Evolutionary conservation across 2,113 vertebrate genomes (phyloP).

Genomic region (Plotosus lineatus): DNA sequence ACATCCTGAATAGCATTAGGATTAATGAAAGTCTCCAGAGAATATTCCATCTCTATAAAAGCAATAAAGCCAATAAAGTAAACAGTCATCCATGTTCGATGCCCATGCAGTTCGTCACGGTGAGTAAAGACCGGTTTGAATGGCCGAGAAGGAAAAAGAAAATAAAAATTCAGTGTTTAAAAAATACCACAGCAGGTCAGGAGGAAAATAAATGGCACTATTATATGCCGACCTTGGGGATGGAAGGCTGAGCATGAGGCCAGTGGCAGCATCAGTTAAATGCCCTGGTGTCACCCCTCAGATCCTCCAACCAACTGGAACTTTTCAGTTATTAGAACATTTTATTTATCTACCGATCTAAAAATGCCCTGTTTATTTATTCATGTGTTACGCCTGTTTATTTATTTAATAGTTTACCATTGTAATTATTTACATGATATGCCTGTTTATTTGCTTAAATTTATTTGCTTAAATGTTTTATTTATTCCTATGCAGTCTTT

Average conservation of each 20-base stretch:
- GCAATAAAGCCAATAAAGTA: neutral
- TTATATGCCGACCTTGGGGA: conserved; percentile 14
- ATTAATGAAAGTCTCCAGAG: neutral
- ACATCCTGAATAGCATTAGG: neutral
- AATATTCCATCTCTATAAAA: neutral
- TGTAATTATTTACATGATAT: neutral
- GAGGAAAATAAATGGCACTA: conserved; percentile 18
- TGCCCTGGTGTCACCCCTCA: neutral
- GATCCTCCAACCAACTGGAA: neutral
- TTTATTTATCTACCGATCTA: too few species aligned
- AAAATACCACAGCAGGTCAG: conserved; percentile 10
- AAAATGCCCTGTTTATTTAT: neutral
- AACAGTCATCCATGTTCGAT: neutral
- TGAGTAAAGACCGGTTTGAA: neutral
- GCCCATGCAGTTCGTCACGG: conserved; percentile 2
- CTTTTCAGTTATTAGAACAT: neutral
- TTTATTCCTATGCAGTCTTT: too few species aligned
- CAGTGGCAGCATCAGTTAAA: neutral
- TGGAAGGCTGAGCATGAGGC: neutral
- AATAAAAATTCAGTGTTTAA: neutral
- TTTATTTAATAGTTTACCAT: neutral
- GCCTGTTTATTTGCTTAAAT: neutral
- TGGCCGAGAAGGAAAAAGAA: neutral
- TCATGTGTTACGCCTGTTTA: neutral
- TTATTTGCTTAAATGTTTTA: too few species aligned